Evolutionary conservation across 2,113 vertebrate genomes (phyloP), one percentile per base, ranked within the genome.

Genomic region (Sclerurus mexicanus): DNA sequence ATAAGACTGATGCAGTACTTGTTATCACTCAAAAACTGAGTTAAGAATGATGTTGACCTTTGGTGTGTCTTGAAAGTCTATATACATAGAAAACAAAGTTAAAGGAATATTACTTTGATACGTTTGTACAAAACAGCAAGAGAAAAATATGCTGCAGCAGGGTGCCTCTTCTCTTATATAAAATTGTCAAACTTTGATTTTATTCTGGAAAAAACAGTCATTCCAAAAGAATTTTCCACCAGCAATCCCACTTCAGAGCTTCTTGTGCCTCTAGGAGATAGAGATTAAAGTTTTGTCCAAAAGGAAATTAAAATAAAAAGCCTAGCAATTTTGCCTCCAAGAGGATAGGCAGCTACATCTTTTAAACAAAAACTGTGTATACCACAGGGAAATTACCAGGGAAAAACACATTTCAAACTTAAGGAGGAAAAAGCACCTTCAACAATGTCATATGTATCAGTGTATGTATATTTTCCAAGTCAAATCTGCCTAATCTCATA

Each of bases 251-350:
- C 49, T 85, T 91, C 12, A 56, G 56, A 91, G 12, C 20, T 86
- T 81, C 71, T 80, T 88, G 20, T 82, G 56, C 84, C 77, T 75
- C 31, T 75, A 87, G 66, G 74, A 91, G 63, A 49, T 24, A 10
- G 18, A 94, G 35, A 87, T 87, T 68, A 73, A 89, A 85, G 40
- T 91, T 92, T 95, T 87, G 92, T 76, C 74, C 31, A 64, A 93
- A 94, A 96, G 77, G 73, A 95, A 95, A 89, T 87, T 31, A 87
- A 94, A 95, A 89, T 37, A 60, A 85, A 94, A 93, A 66, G 21
- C 27, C 14, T 44, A 59, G n/a, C 24, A 67, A 23, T 63, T 91
- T 75, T 87, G 35, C 37, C 80, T 68, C 58, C 6, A 37, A 93
- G 82, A 64, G 88, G 62, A 72, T 91, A 87, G 87, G 73, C 23